These are phyloP conservation scores for Microcaecilia unicolor DNA, from an alignment of 2,797 vertebrate genomes.

Conservation along the genomic window DNA sequence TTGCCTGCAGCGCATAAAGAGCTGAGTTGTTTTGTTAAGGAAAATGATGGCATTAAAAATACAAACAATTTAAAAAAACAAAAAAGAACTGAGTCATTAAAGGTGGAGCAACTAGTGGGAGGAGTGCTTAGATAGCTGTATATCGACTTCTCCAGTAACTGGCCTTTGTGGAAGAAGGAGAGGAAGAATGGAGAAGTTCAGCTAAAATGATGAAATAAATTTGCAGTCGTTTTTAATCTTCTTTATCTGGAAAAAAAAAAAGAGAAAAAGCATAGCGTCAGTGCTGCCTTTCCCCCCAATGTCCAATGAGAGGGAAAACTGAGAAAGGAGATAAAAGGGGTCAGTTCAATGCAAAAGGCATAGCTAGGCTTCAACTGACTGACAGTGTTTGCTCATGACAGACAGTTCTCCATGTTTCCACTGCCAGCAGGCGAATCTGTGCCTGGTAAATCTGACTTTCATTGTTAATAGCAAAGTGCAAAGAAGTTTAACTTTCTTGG, in stretches of 20 bases:
- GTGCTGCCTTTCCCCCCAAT: slow-evolving; percentile 31
- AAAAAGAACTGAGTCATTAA: slow-evolving; percentile 21
- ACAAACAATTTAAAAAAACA: slow-evolving; percentile 15
- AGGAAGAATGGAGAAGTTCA: slow-evolving; percentile 55
- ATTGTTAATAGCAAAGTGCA: too few species aligned
- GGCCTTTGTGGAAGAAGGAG: slow-evolving; percentile 50
- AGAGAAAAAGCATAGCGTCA: slow-evolving; percentile 50
- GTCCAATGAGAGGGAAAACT: slow-evolving; percentile 19
- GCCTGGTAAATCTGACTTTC: too few species aligned
- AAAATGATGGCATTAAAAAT: background rate
- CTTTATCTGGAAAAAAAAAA: slow-evolving; percentile 57
- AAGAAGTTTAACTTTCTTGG: too few species aligned
- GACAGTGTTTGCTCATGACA: too few species aligned
- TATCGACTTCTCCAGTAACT: slow-evolving; percentile 45
- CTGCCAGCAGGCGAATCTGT: too few species aligned
- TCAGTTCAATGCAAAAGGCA: too few species aligned
- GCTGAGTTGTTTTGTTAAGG: background rate
- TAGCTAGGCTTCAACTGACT: too few species aligned
- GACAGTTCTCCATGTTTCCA: too few species aligned
- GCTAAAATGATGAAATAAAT: slow-evolving; percentile 55
- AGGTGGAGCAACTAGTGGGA: slow-evolving; percentile 34
- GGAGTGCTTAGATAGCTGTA: slow-evolving; percentile 39
- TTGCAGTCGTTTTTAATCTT: slow-evolving; percentile 59
- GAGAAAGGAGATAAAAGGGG: slow-evolving; percentile 5
- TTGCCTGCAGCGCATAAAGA: slow-evolving; percentile 6